Percentiles rank a stretch among this genome's conserved stretches.
Conservation (phyloP, 1,140 invertebrate species). For the Archivesica marissinica region DNA sequence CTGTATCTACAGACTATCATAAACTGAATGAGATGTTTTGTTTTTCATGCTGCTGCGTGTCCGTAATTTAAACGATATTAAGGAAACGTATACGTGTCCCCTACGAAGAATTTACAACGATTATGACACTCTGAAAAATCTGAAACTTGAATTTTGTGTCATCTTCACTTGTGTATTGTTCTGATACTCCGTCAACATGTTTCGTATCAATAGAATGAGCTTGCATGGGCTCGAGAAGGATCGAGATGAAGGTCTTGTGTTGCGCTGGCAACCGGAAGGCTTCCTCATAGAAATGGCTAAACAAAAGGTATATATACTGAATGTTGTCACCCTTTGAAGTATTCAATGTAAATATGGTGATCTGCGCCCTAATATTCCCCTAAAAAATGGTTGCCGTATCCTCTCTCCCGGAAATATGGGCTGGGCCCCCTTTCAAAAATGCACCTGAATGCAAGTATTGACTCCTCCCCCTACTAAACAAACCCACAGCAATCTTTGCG, state of each 20-base stretch:
- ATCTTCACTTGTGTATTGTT: background rate
- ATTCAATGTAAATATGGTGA: too few relatives aligned
- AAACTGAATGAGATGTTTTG: background rate
- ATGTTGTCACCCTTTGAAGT: background rate
- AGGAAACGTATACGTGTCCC: slow-evolving; percentile 2
- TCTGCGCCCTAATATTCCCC: too few relatives aligned
- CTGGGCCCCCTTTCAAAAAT: too few relatives aligned
- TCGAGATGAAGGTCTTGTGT: slow-evolving; percentile 71
- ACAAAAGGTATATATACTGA: slow-evolving; percentile 72
- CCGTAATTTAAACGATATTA: background rate
- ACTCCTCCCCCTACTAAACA: too few relatives aligned
- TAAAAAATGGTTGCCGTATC: too few relatives aligned
- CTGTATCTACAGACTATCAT: background rate
- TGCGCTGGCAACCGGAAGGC: slow-evolving; percentile 80
- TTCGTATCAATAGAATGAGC: slow-evolving; percentile 75
- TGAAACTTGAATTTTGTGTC: too few relatives aligned
- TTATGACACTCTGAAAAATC: too few relatives aligned
- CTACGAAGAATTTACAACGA: too few relatives aligned
- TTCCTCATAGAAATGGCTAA: slow-evolving; percentile 76
- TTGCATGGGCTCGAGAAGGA: slow-evolving; percentile 66
- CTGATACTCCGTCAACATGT: slow-evolving; percentile 64
- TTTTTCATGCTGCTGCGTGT: background rate
- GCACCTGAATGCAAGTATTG: too few relatives aligned
- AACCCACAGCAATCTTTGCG: too few relatives aligned
- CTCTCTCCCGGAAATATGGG: too few relatives aligned